Conservation (phyloP, 1,140 invertebrate genomes). For the Papilio aristodemus region DNA sequence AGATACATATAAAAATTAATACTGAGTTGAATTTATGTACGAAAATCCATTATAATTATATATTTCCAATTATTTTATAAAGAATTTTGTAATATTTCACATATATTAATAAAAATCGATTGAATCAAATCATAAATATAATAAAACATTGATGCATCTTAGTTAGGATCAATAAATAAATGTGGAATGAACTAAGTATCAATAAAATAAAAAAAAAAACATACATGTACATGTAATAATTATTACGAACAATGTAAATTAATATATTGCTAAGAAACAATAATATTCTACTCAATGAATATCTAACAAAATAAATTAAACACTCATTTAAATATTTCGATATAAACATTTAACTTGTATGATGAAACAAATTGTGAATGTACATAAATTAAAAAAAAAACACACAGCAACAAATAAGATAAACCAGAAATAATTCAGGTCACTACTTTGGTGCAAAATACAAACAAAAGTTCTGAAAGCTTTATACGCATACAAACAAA, state of each 20-base stretch:
- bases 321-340: constrained; percentile 51
- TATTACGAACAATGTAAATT: background rate
- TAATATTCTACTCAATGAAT: constrained; percentile 41
- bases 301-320: constrained; percentile 67
- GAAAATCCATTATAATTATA: no score
- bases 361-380: constrained; percentile 30
- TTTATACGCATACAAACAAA: background rate
- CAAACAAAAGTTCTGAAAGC: background rate
- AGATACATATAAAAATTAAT: background rate
- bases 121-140: background rate
- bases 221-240: constrained; percentile 16
- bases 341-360: constrained; percentile 52
- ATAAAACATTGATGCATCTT: no score
- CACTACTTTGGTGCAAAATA: constrained; percentile 26
- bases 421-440: constrained; percentile 20
- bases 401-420: constrained; percentile 21
- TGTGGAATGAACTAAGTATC: constrained; percentile 27
- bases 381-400: constrained; percentile 29
- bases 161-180: constrained; percentile 27
- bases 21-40: no score
- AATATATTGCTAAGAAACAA: constrained; percentile 35
- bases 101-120: background rate
- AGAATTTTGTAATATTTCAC: background rate
- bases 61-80: background rate
- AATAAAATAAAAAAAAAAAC: background rate